These are phyloP conservation scores for Coenobita brevimanus DNA, from an alignment of 1,140 invertebrate species.

Conservation along the genomic window DNA sequence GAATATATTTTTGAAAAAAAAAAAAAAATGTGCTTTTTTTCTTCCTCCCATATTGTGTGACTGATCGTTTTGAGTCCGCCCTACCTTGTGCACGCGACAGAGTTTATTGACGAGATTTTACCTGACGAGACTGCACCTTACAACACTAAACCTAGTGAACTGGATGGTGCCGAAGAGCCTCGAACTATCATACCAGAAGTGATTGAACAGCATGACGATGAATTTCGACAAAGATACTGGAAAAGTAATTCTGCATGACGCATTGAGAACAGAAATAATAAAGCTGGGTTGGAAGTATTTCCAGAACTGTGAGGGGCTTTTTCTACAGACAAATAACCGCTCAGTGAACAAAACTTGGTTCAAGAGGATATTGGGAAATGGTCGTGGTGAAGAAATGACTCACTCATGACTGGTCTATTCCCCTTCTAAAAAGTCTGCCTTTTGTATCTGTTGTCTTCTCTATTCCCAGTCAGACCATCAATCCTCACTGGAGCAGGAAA, in stretches of 20 bases:
- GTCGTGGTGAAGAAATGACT: no score
- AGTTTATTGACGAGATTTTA: no score
- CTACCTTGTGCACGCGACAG: no score
- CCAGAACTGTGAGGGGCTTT: background rate
- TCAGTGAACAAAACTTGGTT: background rate
- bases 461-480: constrained; percentile 12
- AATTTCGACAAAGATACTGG: background rate
- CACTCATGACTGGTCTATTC: constrained; percentile 11
- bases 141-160: no score
- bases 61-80: no score
- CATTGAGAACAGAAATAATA: constrained; percentile 11
- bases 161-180: no score
- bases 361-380: background rate
- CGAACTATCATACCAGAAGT: no score
- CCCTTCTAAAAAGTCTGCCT: constrained; percentile 13
- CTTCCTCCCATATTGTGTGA: no score
- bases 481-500: constrained; percentile 24
- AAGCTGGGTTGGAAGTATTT: background rate
- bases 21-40: no score
- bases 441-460: constrained; percentile 28
- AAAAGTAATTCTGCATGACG: background rate
- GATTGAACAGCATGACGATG: no score
- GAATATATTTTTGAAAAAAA: no score
- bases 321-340: background rate
- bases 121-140: no score